Evolutionary conservation across 2,888 invertebrate genomes (phyloP), one percentile per base, ranked within the genome.

Genomic region (Acleris cristana): DNA sequence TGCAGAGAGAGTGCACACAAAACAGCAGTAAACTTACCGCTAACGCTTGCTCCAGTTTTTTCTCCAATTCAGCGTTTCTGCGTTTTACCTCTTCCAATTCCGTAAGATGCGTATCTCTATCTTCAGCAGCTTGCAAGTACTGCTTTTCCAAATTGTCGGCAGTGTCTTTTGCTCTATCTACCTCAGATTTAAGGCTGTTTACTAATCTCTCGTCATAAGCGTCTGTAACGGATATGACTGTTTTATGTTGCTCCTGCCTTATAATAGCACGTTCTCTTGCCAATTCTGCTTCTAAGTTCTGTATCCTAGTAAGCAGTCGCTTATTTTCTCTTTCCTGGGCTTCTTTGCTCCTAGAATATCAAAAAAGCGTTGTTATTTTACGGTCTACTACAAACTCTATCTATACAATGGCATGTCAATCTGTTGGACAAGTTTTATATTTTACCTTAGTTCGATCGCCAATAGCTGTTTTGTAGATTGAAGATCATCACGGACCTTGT

Each of bases 401-500:
- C 10, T 34, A 10, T 34, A 10, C 10, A 34, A 34, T 10, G 2
- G 34, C 34, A 34, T 34, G 10, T 34, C 34, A 34, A 34, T 34
- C 34, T 26, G 21, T 14, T 69, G 26, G 30, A 40, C 12, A n/a
- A 6, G 14, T 68, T 55, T 34, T 51, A 8, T 40, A 40, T 61
- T 23, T 73, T 81, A 92, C 93, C 95, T 94, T 75, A 98, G 90
- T 89, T 98, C 98, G 68, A 97, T 93, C 16, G 97, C 97, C 70
- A 98, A 89, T 94, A 98, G 95, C 90, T 98, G 98, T 86, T 98
- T 98, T 8, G 97, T 97, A 68, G 97, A 97, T 82, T 98, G 98
- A 49, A 98, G 94, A 84, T 98, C 98, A 81, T 98, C 98, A 75
- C 98, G 94, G 19, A 97, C 96, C 82, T 96, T 97, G 79, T 98